phyloP scores from a whole-genome alignment of 2,888 invertebrate species.

The Hetaerina titia region DNA sequence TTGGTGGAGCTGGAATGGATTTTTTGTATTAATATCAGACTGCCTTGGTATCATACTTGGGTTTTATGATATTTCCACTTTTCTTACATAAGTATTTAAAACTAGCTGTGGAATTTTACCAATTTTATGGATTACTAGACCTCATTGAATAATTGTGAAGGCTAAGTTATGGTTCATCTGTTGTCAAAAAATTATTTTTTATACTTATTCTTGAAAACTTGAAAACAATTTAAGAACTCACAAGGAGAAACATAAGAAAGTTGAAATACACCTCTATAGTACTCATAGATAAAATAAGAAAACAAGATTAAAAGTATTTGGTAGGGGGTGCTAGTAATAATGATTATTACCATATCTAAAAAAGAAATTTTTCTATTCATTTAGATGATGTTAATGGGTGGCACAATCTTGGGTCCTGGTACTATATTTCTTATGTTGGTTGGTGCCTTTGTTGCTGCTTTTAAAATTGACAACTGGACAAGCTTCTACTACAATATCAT shows the following conservation, averaged over 20 bases:
- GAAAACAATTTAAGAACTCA: too few species aligned
- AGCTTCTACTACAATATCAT: constrained; percentile 84
- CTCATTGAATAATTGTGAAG: background rate
- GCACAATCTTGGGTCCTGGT: constrained; percentile 90
- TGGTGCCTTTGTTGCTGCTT: constrained; percentile 89
- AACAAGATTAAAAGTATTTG: too few species aligned
- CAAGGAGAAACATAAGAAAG: too few species aligned
- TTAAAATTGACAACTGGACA: constrained; percentile 84
- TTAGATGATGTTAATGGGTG: constrained; percentile 83
- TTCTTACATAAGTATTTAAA: background rate
- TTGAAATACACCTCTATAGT: too few species aligned
- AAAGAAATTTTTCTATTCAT: constrained; percentile 70
- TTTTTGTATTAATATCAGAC: background rate
- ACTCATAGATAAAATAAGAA: too few species aligned
- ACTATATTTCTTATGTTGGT: constrained; percentile 91
- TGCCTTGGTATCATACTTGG: too few species aligned
- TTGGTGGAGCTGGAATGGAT: constrained; percentile 72
- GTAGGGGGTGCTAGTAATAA: too few species aligned
- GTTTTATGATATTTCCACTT: too few species aligned
- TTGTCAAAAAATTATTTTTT: too few species aligned
- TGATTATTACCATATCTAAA: too few species aligned
- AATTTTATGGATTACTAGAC: constrained; percentile 19
- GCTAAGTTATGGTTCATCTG: background rate
- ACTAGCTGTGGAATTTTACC: background rate
- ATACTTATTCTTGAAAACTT: too few species aligned